Conservation (phyloP, 2,888 invertebrate species). For the Meloe dianella region DNA sequence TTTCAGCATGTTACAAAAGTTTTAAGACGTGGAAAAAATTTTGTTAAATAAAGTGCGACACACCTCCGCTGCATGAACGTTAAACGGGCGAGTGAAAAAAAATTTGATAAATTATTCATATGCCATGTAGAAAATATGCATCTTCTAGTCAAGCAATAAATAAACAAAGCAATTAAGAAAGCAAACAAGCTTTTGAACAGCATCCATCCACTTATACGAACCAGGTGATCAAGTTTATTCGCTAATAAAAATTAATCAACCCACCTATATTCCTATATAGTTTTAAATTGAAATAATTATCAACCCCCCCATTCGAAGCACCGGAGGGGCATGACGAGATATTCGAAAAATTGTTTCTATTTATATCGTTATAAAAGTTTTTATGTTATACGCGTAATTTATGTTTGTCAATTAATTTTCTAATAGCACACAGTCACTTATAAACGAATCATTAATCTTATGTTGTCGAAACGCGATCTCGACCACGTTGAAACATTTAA, state of each 20-base stretch:
- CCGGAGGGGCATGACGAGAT: not conserved
- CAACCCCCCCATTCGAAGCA: not conserved
- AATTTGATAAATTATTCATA: conserved; percentile 40
- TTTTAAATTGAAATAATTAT: not conserved
- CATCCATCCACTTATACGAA: conserved; percentile 32
- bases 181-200: conserved; percentile 45
- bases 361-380: not conserved
- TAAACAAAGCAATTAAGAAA: conserved; percentile 51
- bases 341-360: not conserved
- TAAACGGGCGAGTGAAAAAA: conserved; percentile 19
- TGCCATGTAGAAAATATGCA: conserved; percentile 43
- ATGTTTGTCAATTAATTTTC: not conserved
- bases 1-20: not conserved
- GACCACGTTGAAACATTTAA: not conserved
- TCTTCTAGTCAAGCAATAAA: conserved; percentile 48
- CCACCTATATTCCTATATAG: not conserved
- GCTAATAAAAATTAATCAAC: conserved; percentile 7
- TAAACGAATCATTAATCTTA: conserved; percentile 21
- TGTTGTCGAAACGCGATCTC: not conserved
- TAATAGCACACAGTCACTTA: conserved; percentile 19
- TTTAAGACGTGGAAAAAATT: not conserved
- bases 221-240: conserved; percentile 7
- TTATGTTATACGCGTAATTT: not conserved
- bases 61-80: not conserved
- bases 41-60: not conserved